phyloP scores from a whole-genome alignment of 2,113 vertebrate genomes.

The Otocyon megalotis region DNA sequence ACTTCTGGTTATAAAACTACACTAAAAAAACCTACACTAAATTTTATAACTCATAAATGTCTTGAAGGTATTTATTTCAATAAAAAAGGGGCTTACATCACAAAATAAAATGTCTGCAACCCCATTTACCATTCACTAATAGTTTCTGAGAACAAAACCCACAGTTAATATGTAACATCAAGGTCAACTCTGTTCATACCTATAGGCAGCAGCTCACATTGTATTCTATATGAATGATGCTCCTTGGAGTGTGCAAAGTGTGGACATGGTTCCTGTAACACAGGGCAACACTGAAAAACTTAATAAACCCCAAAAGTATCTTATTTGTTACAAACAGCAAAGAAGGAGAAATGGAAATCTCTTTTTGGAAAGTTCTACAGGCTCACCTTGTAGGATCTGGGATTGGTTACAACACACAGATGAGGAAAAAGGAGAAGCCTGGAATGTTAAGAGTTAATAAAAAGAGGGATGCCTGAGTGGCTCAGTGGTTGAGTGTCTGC shows the following conservation, averaged over 20 bases:
- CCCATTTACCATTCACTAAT: not conserved
- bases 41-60: conserved; percentile 1
- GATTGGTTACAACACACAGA: not conserved
- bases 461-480: not conserved
- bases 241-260: not conserved
- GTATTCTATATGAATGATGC: not conserved
- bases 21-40: not conserved
- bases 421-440: not conserved
- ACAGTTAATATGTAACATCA: not conserved
- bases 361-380: not conserved
- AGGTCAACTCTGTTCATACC: not conserved
- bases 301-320: not conserved
- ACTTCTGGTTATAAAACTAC: not conserved
- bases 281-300: not conserved
- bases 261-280: not conserved
- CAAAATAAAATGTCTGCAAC: not conserved
- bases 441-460: not conserved
- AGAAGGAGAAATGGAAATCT: not conserved
- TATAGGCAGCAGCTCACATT: accelerated
- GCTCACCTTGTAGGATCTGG: not conserved
- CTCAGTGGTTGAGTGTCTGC: no score
- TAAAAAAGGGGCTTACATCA: not conserved
- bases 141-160: conserved; percentile 50
- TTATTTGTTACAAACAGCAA: not conserved
- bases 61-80: conserved; percentile 28